phyloP scores from a whole-genome alignment of 2,797 vertebrate species.

The Crypturellus tataupa region DNA sequence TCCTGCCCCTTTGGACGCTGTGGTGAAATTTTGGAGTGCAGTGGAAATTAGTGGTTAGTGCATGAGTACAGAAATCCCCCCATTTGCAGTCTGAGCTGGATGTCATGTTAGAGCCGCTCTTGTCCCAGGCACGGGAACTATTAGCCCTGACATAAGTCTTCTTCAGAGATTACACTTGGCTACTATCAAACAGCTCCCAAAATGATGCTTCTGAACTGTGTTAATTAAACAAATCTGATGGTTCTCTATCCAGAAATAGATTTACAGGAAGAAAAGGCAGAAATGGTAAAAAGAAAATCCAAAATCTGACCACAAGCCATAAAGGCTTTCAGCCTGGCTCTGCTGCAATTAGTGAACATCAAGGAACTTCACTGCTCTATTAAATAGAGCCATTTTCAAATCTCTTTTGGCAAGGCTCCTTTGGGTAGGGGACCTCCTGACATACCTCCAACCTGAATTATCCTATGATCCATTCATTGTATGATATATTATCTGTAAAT shows the following conservation, averaged over 20 bases:
- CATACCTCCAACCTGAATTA: background rate
- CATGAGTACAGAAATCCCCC: background rate
- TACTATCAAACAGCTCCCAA: background rate
- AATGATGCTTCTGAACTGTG: background rate
- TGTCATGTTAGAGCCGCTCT: background rate
- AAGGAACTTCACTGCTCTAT: background rate
- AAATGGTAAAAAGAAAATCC: background rate
- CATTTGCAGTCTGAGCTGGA: background rate
- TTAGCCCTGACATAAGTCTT: background rate
- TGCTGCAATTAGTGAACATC: background rate
- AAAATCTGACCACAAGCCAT: background rate
- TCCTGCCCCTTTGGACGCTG: background rate
- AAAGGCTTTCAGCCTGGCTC: background rate
- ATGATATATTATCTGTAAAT: background rate
- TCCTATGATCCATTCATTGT: background rate
- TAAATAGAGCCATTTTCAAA: background rate
- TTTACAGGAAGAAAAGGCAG: background rate
- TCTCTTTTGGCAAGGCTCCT: background rate
- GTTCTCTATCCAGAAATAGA: background rate
- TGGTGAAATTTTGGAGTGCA: background rate
- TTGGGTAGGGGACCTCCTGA: background rate
- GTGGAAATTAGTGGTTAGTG: background rate
- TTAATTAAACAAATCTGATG: background rate
- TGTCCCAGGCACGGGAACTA: background rate
- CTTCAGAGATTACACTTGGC: background rate